Base-by-base conservation (phyloP, 2,888 invertebrate genomes). In the Meiosimyza platycephala region DNA sequence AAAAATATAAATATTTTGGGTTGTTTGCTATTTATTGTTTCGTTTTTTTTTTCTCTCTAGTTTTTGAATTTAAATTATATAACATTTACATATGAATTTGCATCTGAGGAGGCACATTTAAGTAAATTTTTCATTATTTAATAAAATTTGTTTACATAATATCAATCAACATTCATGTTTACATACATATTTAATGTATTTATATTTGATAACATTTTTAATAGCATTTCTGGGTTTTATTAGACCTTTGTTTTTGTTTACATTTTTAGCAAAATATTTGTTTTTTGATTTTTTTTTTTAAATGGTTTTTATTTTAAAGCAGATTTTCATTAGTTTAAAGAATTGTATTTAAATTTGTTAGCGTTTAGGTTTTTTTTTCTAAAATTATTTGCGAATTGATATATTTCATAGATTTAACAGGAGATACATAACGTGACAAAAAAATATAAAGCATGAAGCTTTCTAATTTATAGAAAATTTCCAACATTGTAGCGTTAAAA, bases 211-310 rank as follows among this genome's bases (percentile, higher is more conserved):
- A 55, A 55, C 55, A 67, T 57, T 71, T 68, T 16, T 71, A 54
- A 57, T 69, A 70, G 65, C 70, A 73, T 70, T 70, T 60, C 63
- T 28, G 50, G 22, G 16, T 65, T 50, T 55, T 22, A 52, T 70
- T 65, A 47, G 28, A 16, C 40, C 28, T 65, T 16, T 16, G 13
- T 47, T 50, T 18, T 63, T 12, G 28, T 67, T 57, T 67, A 54
- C 59, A 64, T 59, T 79, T 78, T 81, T 81, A 82, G 78, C 83
- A 81, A 70, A 70, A 70, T 70, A 69, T 7, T 55, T 47, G 11
- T 7, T 33, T 33, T 28, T 33, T 28, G 28, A 28, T 28, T 12
- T 51, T 54, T 51, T 54, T 51, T 52, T 2, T 28, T 4, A 28
- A 28, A 28, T 52, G 22, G 7, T 9, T 51, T 65, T 22, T 22